phyloP scores from a whole-genome alignment of 2,888 invertebrate species.

The Muschampia plurimacula region DNA sequence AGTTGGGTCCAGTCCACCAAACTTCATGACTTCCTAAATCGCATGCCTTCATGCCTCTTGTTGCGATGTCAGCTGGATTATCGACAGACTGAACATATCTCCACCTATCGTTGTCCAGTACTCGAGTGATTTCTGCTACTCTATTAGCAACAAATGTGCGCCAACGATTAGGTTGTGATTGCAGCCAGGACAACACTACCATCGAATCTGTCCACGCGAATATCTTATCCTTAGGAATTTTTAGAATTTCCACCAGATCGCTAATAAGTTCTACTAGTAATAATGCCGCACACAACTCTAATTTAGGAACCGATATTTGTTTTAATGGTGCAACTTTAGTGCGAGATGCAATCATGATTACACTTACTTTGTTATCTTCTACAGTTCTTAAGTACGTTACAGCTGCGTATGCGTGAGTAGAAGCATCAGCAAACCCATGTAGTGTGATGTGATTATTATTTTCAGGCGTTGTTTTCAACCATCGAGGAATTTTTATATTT shows the following conservation, averaged over 20 bases:
- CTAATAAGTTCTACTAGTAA: conserved; percentile 38
- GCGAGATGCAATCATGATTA: conserved; percentile 40
- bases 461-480: conserved; percentile 13
- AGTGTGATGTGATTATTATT: conserved; percentile 34
- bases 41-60: conserved; percentile 34
- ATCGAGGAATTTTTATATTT: conserved; percentile 35
- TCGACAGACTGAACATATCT: conserved; percentile 39
- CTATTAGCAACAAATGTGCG: conserved; percentile 41
- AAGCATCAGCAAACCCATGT: conserved; percentile 48
- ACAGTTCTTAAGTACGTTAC: conserved; percentile 42
- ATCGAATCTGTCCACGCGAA: conserved; percentile 41
- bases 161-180: conserved; percentile 41
- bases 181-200: conserved; percentile 41
- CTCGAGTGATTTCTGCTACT: conserved; percentile 34
- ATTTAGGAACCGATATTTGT: conserved; percentile 45
- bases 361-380: conserved; percentile 32
- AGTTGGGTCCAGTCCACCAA: conserved; percentile 41
- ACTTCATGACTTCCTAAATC: conserved; percentile 25
- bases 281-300: conserved; percentile 48
- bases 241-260: conserved; percentile 37
- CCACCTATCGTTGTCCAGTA: conserved; percentile 37
- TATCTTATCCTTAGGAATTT: conserved; percentile 27
- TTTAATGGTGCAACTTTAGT: conserved; percentile 47
- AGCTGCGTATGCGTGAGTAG: conserved; percentile 41
- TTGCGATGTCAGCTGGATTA: conserved; percentile 42